Evolutionary conservation across 2,797 vertebrate genomes (phyloP), one percentile per base, ranked within the genome.

Genomic region (Tamandua tetradactyla): DNA sequence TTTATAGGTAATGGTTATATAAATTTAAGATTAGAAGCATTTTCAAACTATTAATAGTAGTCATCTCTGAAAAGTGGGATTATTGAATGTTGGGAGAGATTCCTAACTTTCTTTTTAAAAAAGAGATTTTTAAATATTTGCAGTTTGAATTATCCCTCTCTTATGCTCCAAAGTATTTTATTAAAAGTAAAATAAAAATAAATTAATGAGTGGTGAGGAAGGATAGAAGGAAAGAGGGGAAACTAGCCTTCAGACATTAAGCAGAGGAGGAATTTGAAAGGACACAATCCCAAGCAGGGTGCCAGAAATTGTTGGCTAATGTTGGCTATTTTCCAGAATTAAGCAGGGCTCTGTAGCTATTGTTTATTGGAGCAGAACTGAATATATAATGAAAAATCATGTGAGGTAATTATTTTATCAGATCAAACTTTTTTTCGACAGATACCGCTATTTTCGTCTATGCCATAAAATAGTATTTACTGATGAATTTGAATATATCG

Each of bases 401-500:
- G 69, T 90, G 25, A 32, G 82, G 30, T 35, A 42, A 59, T 75
- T 93, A 3, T 90, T 81, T 93, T 47, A 59, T 64, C 27, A 80
- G 5, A 88, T 91, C 88, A 82, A 96, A 92, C n/a, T 89, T 74
- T 72, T n/a, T 27, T 80, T 94, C 86, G 69, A 87, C 87, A 98
- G 97, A 93, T 32, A 92, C 71, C 52, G 1, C 7, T 44, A 94
- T 88, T 52, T 97, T 91, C 93, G 1, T 27, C 0, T 52, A n/a
- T 96, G 84, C 40, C 91, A 97, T 55, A 85, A 94, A 57, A 66
- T 97, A 52, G 97, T 97, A 69, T 97, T 96, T 95, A 88, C 59
- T 40, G 86, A 97, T n/a, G 97, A 97, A 94, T 98, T 97, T 95
- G 97, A 97, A 44, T 81, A 85, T 85, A 55, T 69, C 4, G 96